These are phyloP conservation scores for Scaptomyza pallida DNA, from an alignment of 1,140 invertebrate species.

Conservation along the genomic window DNA sequence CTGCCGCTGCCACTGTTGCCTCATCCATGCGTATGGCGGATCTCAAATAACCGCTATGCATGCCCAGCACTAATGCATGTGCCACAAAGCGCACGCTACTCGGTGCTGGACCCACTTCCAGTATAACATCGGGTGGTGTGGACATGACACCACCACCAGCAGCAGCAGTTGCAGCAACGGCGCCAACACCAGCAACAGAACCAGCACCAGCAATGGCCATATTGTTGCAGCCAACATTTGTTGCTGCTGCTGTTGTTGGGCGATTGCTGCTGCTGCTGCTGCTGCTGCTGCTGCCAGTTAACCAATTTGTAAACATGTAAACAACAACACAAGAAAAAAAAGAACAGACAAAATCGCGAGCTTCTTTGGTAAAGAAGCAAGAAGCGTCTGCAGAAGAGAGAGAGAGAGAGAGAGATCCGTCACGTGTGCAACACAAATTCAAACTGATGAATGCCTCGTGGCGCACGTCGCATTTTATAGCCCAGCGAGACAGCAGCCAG, in stretches of 20 bases:
- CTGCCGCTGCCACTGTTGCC: conserved; percentile 12
- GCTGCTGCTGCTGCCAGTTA: conserved; percentile 70
- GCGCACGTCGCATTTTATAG: conserved; percentile 64
- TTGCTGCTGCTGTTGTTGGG: conserved; percentile 24
- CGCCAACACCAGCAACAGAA: conserved; percentile 11
- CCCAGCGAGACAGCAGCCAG: conserved; percentile 16
- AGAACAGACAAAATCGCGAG: neutral
- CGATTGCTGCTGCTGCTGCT: conserved; percentile 41
- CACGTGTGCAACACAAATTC: conserved; percentile 69
- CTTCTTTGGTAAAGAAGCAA: neutral
- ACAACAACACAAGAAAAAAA: conserved; percentile 36
- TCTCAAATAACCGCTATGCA: conserved; percentile 89
- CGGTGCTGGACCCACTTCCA: conserved; percentile 87
- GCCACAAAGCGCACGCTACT: conserved; percentile 88
- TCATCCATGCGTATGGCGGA: conserved; percentile 84
- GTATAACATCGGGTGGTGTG: conserved; percentile 87
- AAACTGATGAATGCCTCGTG: conserved; percentile 71
- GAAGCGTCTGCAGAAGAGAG: conserved; percentile 11
- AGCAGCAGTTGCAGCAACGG: conserved; percentile 7
- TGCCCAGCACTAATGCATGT: conserved; percentile 87
- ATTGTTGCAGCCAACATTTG: conserved; percentile 44
- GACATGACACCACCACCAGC: conserved; percentile 57
- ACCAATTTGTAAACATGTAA: conserved; percentile 83
- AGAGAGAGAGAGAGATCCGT: conserved; percentile 26
- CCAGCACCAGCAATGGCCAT: conserved; percentile 1